Evolutionary conservation across 2,888 invertebrate genomes (phyloP).

Genomic region (Torymus texanus): DNA sequence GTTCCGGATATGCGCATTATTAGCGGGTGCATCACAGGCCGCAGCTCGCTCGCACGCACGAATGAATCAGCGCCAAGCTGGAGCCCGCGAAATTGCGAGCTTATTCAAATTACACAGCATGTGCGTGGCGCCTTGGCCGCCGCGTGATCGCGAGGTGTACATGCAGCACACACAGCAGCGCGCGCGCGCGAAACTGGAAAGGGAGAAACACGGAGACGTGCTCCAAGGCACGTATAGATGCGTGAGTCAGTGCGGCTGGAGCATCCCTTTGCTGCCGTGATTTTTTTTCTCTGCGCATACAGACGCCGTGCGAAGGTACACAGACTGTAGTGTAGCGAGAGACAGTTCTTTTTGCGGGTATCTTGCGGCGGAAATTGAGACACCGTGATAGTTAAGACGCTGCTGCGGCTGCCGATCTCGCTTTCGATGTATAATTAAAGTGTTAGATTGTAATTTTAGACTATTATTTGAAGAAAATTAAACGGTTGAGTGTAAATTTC

Average conservation of each 20-base stretch:
- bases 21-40: neutral
- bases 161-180: neutral
- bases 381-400: no score
- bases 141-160: no score
- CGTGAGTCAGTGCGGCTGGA: no score
- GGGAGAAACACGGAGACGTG: neutral
- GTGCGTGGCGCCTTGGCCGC: conserved; percentile 16
- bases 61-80: conserved; percentile 16
- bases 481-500: no score
- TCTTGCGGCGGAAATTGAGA: conserved; percentile 14
- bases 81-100: conserved; percentile 55
- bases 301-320: no score
- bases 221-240: neutral
- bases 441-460: no score
- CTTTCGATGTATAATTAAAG: no score
- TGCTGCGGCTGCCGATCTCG: no score
- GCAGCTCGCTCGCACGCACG: no score
- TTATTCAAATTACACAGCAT: conserved; percentile 52
- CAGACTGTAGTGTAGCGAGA: neutral
- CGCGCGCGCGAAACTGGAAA: conserved; percentile 16
- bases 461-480: no score
- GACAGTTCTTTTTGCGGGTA: neutral
- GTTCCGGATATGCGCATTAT: conserved; percentile 23
- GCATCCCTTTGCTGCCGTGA: no score
- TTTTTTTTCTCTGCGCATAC: neutral